Conservation (phyloP, 2,113 vertebrate species). For the Myrmecophaga tridactyla region DNA sequence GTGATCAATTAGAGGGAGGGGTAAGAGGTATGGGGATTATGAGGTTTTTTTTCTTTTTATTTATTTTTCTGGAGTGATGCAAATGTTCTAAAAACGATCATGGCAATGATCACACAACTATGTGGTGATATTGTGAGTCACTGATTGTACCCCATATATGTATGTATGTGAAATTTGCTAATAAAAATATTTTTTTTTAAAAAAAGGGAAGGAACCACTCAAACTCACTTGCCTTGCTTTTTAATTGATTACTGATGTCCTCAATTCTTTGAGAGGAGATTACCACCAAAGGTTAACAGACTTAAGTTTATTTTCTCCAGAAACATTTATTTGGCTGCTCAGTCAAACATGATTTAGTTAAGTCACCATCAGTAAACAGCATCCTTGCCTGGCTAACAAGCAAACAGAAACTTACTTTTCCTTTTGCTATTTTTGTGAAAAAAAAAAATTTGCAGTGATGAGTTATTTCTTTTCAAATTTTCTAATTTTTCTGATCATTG, state of each 20-base stretch:
- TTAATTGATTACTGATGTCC: slow-evolving; percentile 52
- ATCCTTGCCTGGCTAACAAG: slow-evolving; percentile 24
- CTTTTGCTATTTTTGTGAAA: not conserved
- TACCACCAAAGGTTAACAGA: slow-evolving; percentile 22
- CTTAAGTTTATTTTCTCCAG: slow-evolving; percentile 51
- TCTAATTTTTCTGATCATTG: not conserved
- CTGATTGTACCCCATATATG: too few relatives aligned
- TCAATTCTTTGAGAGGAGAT: slow-evolving; percentile 26
- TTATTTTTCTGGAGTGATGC: too few relatives aligned
- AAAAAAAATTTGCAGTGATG: too few relatives aligned
- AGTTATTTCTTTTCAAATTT: not conserved
- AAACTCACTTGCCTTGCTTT: slow-evolving; percentile 33
- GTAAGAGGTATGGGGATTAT: too few relatives aligned
- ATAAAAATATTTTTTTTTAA: too few relatives aligned
- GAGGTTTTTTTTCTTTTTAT: too few relatives aligned
- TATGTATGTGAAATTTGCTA: too few relatives aligned
- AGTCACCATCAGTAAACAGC: not conserved
- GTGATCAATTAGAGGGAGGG: too few relatives aligned
- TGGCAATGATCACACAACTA: too few relatives aligned
- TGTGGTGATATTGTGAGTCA: too few relatives aligned
- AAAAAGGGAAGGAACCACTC: slow-evolving; percentile 51
- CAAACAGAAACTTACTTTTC: not conserved
- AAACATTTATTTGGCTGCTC: slow-evolving; percentile 4
- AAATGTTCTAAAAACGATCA: too few relatives aligned
- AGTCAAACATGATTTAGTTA: not conserved